phyloP scores from a whole-genome alignment of 2,113 vertebrate species.

The Telmatochromis sp. region DNA sequence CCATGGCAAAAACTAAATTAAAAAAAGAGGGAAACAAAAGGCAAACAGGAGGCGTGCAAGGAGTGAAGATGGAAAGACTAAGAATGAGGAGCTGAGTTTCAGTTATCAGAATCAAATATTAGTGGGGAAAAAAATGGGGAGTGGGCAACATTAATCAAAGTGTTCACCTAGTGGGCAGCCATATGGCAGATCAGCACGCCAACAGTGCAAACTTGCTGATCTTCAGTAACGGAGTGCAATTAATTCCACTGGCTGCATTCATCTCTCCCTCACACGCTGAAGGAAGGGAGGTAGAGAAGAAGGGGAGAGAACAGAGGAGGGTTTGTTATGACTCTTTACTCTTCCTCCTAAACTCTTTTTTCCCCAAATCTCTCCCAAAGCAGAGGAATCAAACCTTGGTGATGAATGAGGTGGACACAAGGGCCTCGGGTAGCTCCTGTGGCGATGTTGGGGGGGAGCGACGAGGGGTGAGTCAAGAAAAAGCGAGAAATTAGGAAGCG shows the following conservation, averaged over 20 bases:
- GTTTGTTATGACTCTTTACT: slow-evolving; percentile 93
- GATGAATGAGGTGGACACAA: slow-evolving; percentile 96
- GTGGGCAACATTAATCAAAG: slow-evolving; percentile 99
- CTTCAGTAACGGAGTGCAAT: slow-evolving; percentile 99
- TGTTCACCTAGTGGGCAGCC: slow-evolving; percentile 99
- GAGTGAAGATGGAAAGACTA: background rate
- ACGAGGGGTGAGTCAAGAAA: slow-evolving; percentile 8
- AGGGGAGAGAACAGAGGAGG: slow-evolving; percentile 66
- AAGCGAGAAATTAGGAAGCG: slow-evolving; percentile 27
- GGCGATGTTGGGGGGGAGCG: slow-evolving; percentile 75
- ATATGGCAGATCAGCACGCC: slow-evolving; percentile 99
- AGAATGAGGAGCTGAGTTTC: slow-evolving; percentile 34
- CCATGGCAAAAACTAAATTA: fast-evolving
- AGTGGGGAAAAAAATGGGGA: slow-evolving; percentile 79
- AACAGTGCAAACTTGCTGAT: slow-evolving; percentile 99
- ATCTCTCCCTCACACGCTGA: slow-evolving; percentile 87
- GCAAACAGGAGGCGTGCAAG: background rate
- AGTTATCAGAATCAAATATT: slow-evolving; percentile 89
- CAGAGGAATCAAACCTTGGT: slow-evolving; percentile 90
- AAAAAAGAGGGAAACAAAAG: background rate
- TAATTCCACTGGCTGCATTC: slow-evolving; percentile 99
- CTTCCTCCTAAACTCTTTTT: slow-evolving; percentile 67
- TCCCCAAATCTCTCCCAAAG: slow-evolving; percentile 73
- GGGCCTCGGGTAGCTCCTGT: slow-evolving; percentile 89
- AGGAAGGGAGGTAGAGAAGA: slow-evolving; percentile 59